Percentiles rank a stretch among this genome's conserved stretches.
phyloP scores from a whole-genome alignment of 2,888 invertebrate species.

The Salpingus planirostris region DNA sequence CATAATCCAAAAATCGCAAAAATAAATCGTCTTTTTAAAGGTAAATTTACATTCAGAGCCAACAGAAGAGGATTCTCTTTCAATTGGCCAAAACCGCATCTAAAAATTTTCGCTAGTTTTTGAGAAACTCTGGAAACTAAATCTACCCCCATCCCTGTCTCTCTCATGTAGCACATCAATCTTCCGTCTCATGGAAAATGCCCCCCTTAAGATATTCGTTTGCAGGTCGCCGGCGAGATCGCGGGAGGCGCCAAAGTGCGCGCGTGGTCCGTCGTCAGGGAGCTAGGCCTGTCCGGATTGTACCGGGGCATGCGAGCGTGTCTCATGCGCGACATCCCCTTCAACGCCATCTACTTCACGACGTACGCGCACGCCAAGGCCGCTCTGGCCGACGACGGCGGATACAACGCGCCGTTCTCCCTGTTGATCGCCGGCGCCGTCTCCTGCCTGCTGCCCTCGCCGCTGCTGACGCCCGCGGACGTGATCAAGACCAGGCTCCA shows the following conservation, averaged over 20 bases:
- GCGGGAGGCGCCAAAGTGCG: conserved; percentile 76
- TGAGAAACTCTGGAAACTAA: too few species aligned
- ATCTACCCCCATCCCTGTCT: too few species aligned
- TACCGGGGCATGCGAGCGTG: conserved; percentile 96
- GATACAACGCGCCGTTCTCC: conserved; percentile 85
- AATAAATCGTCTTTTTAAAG: too few species aligned
- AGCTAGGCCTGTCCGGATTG: conserved; percentile 89
- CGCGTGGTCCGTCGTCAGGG: conserved; percentile 84
- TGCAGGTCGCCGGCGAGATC: conserved; percentile 96
- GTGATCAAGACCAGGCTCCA: conserved; percentile 94
- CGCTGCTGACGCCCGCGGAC: conserved; percentile 96
- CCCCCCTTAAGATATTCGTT: too few species aligned
- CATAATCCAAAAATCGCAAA: too few species aligned
- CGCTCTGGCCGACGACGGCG: conserved; percentile 86
- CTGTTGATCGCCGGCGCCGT: conserved; percentile 80
- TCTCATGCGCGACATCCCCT: conserved; percentile 90
- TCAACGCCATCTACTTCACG: conserved; percentile 97
- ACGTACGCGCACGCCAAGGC: conserved; percentile 93
- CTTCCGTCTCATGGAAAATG: too few species aligned
- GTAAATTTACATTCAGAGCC: too few species aligned
- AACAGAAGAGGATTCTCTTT: too few species aligned
- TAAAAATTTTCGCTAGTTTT: too few species aligned
- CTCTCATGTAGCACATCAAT: too few species aligned
- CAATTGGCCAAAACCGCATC: too few species aligned
- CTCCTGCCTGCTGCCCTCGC: conserved; percentile 94